Base-by-base conservation (phyloP, 2,797 vertebrate genomes). In the Amblyraja radiata region DNA sequence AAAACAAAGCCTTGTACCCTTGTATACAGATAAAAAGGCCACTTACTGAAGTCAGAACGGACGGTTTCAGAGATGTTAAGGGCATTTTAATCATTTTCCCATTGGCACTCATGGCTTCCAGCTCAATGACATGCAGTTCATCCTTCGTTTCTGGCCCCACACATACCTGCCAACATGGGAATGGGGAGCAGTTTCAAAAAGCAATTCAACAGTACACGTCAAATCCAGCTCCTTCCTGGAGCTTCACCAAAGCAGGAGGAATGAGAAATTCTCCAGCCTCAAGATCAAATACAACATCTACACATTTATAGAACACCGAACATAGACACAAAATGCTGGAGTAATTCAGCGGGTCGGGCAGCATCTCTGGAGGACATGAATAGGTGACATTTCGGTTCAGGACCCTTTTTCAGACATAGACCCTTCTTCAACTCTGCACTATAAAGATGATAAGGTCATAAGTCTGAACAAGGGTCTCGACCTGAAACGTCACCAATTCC, bases 31-130 rank as follows among this genome's bases (percentile, higher is more conserved):
- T 54, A 1, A 25, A 6, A 10, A 76, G 73, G 90, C 23, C 39
- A 92, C 90, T 92, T 92, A 92, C 90, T 21, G 90, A 74, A n/a
- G 90, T 92, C 28, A 92, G 39, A n/a, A 92, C 46, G 21, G 90
- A 92, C 18, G 90, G 90, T 16, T 76, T 92, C 90, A 92, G 90
- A 76, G 90, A 74, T 0, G 90, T 92, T 46, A 92, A 92, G 46
- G 71, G 90, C 13, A 92, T 71, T 46, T 58, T 92, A 39, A 58
- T 92, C 68, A 92, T 76, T 54, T 92, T 92, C 71, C 90, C 90
- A 58, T 76, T 92, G 5, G 90, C 21, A 71, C 73, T 92, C 90
- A 76, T 76, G 25, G 90, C 90, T 21, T 92, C 90, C 39, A 92
- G 23, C 11, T 92, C 90, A 46, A 92, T 76, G 36, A 92, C 36